Evolutionary conservation across 2,113 vertebrate species (phyloP), one percentile per base, ranked within the genome.

Genomic region (Cyanoderma ruficeps): DNA sequence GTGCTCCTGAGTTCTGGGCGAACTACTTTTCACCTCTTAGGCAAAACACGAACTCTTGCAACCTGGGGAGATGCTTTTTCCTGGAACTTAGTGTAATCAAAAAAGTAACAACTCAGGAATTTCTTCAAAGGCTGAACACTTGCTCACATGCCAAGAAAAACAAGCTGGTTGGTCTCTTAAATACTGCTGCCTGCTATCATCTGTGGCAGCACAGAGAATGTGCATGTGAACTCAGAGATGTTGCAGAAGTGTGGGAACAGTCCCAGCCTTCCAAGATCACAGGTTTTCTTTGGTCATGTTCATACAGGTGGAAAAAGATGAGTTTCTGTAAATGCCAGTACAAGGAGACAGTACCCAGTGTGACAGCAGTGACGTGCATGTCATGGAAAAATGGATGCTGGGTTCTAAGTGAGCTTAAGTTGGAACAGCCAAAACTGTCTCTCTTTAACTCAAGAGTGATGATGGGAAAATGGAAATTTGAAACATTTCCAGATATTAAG

Each of bases 381-480:
- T 93, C 55, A 86, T 92, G 96, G 94, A 93, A 96, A 97, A 95
- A 94, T 37, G 76, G 50, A 46, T 67, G 47, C 68, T 78, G 90
- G 79, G 82, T 94, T 95, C 82, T 92, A 59, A 85, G 75, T 2
- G 1, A 90, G 77, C 76, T 46, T 50, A 61, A 95, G 76, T 64
- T 83, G 61, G 68, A 88, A 71, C 90, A 86, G 92, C 89, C 91
- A 93, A 92, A 96, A 70, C 49, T 64, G 67, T 69, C 82, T 97
- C 89, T 95, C 90, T 91, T 50, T 94, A 95, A 96, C 86, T 93
- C 80, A 77, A 79, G 87, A 86, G 88, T 93, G 92, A 97, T 93
- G 96, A 95, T 96, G 93, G 94, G 89, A 91, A 97, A 96, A 94
- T 97, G 90, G 96, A 97, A 97, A 97, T 96, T 97, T 96, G 95